Percentiles rank a stretch among this genome's conserved stretches.
These are phyloP conservation scores for Cryptophagus acutangulus DNA, from an alignment of 2,888 invertebrate genomes.

Conservation along the genomic window DNA sequence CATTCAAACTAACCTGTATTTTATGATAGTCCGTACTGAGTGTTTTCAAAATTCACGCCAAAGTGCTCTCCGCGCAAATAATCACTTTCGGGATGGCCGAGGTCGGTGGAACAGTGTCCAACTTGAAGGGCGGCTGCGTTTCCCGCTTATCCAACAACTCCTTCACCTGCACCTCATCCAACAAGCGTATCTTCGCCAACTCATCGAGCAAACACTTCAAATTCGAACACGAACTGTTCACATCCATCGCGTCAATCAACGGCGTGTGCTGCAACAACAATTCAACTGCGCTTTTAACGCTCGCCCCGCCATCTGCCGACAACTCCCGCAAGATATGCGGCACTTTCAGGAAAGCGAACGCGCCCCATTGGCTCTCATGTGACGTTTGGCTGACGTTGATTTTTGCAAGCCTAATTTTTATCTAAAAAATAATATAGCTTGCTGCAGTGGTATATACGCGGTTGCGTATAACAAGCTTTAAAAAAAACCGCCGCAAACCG, in stretches of 20 bases:
- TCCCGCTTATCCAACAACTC: conserved; percentile 61
- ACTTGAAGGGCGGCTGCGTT: conserved; percentile 45
- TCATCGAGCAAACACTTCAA: conserved; percentile 79
- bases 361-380: conserved; percentile 88
- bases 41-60: conserved; percentile 85
- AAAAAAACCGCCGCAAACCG: no score
- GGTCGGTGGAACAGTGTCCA: conserved; percentile 59
- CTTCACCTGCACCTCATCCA: conserved; percentile 72
- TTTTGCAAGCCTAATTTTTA: no score
- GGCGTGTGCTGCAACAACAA: conserved; percentile 79
- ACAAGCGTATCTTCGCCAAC: conserved; percentile 70
- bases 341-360: conserved; percentile 88
- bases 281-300: conserved; percentile 75
- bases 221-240: conserved; percentile 83
- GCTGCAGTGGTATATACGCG: no score
- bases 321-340: conserved; percentile 65
- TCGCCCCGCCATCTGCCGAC: conserved; percentile 32
- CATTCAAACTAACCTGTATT: no score
- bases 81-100: conserved; percentile 74
- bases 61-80: conserved; percentile 81
- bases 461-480: no score
- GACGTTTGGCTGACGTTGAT: conserved; percentile 79
- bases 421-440: no score
- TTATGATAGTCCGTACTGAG: conserved; percentile 85
- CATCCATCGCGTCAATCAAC: conserved; percentile 82